Base-by-base conservation (phyloP, 2,113 vertebrate species). In the Hiodon tergisus region DNA sequence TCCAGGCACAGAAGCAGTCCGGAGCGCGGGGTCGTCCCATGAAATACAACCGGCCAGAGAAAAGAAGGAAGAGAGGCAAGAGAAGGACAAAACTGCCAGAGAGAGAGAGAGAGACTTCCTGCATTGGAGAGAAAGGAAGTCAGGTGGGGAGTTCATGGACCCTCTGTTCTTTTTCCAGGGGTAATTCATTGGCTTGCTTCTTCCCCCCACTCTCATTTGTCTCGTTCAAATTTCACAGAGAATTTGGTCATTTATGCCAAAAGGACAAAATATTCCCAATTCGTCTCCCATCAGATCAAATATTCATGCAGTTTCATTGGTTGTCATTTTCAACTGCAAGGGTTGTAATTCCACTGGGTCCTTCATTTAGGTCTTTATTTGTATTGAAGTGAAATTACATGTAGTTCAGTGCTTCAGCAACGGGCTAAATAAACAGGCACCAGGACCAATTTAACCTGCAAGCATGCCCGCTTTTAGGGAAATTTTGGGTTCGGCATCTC, bases 51-150 rank as follows among this genome's bases (percentile, higher is more conserved):
- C 60, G 47, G 17, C 57, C 47, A 62, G 53, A n/a, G 52, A 52
- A 4, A 55, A 46, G 61, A 71, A 77, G 69, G 75, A 67, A 71
- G 60, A 65, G 17, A 58, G 54, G n/a, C n/a, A 16, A n/a, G 47
- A 57, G 51, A n/a, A 50, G 75, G 54, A 16, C 48, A 16, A 54
- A 58, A 31, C 31, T 31, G 31, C 31, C 2, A 67, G 7, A 48
- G 53, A 1, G 6, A 31, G 69, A n/a, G 53, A 70, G 61, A 59
- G 74, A 61, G 14, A 67, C 55, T 65, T 65, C 61, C 59, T 73
- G 50, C 14, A 52, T 14, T 9, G 46, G 47, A 72, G 53, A 11
- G 48, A n/a, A 13, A 51, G 16, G 50, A 46, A 73, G 16, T 8
- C 48, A 53, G 48, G 14, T 71, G 68, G 52, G 50, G 47, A 61